Conservation (phyloP, 2,888 invertebrate species). For the Carabus problematicus region DNA sequence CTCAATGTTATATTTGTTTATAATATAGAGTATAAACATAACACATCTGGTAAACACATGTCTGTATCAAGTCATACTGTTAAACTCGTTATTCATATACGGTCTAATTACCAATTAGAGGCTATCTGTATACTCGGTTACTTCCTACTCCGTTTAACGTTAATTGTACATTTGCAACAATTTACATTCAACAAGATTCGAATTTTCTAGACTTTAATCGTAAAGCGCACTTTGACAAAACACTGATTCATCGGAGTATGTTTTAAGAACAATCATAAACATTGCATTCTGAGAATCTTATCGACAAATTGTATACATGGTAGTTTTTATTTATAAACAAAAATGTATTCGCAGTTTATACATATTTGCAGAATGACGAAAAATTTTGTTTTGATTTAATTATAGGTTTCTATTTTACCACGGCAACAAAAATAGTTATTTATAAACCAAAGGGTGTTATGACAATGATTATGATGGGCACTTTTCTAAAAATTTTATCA, state of each 20-base stretch:
- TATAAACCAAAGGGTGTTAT: too few species aligned
- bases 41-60: not conserved
- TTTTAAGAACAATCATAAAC: constrained; percentile 6
- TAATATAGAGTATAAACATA: constrained; percentile 5
- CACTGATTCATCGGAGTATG: constrained; percentile 15
- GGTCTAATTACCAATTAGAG: constrained; percentile 15
- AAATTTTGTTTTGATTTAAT: not conserved
- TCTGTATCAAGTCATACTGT: not conserved
- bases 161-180: constrained; percentile 21
- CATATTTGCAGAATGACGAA: not conserved
- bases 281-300: constrained; percentile 1
- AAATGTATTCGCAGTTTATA: not conserved
- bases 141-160: constrained; percentile 19
- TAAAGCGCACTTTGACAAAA: constrained; percentile 18
- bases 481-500: too few species aligned
- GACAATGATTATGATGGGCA: too few species aligned
- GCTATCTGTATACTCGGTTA: constrained; percentile 16
- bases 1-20: constrained; percentile 21
- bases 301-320: constrained; percentile 10
- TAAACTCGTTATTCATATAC: constrained; percentile 3
- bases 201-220: constrained; percentile 27
- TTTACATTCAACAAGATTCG: constrained; percentile 25
- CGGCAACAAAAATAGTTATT: not conserved
- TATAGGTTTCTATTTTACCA: not conserved
- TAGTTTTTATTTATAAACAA: not conserved